Evolutionary conservation across 2,113 vertebrate genomes (phyloP).

Genomic region (Forbesichthys agassizii): DNA sequence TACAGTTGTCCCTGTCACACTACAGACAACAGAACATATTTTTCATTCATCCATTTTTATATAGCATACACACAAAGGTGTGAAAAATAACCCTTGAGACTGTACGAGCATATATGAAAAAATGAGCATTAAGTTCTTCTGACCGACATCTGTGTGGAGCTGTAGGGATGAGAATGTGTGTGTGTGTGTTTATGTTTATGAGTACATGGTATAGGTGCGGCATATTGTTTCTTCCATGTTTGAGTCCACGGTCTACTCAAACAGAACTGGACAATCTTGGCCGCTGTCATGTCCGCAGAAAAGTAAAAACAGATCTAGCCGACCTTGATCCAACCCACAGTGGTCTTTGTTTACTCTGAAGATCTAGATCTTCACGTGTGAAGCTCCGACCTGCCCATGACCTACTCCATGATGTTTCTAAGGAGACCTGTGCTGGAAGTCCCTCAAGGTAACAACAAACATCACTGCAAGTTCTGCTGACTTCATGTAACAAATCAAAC

Average conservation of each 20-base stretch:
- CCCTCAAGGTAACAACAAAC: too few relatives aligned
- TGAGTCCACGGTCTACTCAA: constrained; percentile 30
- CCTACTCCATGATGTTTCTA: too few relatives aligned
- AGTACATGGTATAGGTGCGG: constrained; percentile 14
- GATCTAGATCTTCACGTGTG: background rate
- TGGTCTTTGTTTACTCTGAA: background rate
- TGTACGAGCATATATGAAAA: too few relatives aligned
- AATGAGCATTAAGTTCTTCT: too few relatives aligned
- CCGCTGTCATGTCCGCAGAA: background rate
- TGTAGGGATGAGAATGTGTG: constrained; percentile 7
- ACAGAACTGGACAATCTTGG: constrained; percentile 22
- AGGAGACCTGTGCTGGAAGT: too few relatives aligned
- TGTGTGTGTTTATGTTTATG: constrained; percentile 11
- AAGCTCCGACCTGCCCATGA: too few relatives aligned
- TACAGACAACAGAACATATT: background rate
- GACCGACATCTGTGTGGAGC: too few relatives aligned
- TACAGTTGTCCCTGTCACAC: background rate
- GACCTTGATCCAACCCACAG: background rate
- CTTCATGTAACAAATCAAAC: background rate
- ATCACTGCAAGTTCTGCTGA: too few relatives aligned
- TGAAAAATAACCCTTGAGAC: too few relatives aligned
- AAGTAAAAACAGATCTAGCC: constrained; percentile 34
- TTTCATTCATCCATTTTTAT: constrained; percentile 11
- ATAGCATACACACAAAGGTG: background rate
- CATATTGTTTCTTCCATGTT: background rate